Conservation (phyloP, 1,140 invertebrate species). For the Mercenaria mercenaria region DNA sequence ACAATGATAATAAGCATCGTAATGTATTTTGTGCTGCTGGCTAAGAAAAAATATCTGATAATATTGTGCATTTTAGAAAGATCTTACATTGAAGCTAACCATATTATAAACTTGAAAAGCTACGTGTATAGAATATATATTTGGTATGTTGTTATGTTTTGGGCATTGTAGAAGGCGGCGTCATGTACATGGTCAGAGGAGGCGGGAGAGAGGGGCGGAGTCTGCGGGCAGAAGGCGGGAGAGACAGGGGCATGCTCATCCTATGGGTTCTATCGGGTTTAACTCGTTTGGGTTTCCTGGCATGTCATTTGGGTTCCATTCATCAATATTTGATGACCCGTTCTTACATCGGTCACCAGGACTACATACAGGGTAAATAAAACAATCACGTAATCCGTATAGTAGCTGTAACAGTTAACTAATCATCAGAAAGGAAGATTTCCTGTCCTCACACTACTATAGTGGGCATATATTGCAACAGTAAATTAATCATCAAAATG, state of each 20-base stretch:
- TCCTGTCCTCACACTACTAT: too few species aligned
- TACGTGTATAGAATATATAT: neutral
- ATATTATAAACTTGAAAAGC: neutral
- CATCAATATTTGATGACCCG: slow-evolving; percentile 72
- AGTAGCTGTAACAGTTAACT: neutral
- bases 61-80: neutral
- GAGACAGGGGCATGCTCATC: slow-evolving; percentile 67
- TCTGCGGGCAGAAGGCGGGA: slow-evolving; percentile 58
- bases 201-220: slow-evolving; percentile 59
- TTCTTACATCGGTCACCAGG: slow-evolving; percentile 53
- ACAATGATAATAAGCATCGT: too few species aligned
- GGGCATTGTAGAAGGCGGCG: slow-evolving; percentile 70
- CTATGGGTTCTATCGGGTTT: slow-evolving; percentile 61
- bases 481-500: too few species aligned
- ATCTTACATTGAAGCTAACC: neutral
- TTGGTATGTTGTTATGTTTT: slow-evolving; percentile 44
- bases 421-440: too few species aligned
- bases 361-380: slow-evolving; percentile 62
- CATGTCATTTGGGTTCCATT: slow-evolving; percentile 71
- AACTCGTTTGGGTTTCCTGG: slow-evolving; percentile 69
- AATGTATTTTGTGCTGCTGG: too few species aligned
- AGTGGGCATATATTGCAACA: too few species aligned
- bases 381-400: neutral
- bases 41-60: too few species aligned
- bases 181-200: slow-evolving; percentile 61